Evolutionary conservation across 2,113 vertebrate species (phyloP).

Genomic region (Silurus glanis): DNA sequence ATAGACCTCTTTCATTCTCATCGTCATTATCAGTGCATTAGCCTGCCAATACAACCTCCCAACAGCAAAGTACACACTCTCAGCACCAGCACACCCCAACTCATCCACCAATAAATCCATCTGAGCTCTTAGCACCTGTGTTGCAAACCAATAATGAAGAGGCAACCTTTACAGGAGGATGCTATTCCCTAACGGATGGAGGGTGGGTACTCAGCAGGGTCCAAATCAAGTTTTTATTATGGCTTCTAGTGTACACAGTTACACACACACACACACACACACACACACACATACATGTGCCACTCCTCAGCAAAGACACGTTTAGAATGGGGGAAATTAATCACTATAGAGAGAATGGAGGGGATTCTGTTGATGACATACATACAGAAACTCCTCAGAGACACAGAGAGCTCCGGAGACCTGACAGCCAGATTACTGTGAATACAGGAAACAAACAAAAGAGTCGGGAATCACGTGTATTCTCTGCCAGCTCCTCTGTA

Average conservation of each 20-base stretch:
- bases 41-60: constrained; percentile 32
- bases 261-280: neutral
- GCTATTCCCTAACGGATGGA: neutral
- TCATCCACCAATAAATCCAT: constrained; percentile 5
- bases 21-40: constrained; percentile 30
- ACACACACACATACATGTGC: neutral
- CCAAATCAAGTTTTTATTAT: neutral
- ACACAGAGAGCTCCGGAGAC: neutral
- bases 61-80: neutral
- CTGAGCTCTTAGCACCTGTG: neutral
- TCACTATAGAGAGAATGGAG: neutral
- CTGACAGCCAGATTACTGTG: no score
- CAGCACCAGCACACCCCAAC: neutral
- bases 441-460: no score
- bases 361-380: neutral
- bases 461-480: no score
- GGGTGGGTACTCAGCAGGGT: neutral
- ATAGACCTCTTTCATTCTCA: constrained; percentile 19
- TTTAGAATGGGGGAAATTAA: neutral
- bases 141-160: neutral
- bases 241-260: neutral
- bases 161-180: neutral
- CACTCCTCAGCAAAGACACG: neutral
- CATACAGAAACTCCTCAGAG: neutral
- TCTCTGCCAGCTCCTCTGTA: no score